Evolutionary conservation across 2,113 vertebrate species (phyloP).

Genomic region (Bos javanicus): DNA sequence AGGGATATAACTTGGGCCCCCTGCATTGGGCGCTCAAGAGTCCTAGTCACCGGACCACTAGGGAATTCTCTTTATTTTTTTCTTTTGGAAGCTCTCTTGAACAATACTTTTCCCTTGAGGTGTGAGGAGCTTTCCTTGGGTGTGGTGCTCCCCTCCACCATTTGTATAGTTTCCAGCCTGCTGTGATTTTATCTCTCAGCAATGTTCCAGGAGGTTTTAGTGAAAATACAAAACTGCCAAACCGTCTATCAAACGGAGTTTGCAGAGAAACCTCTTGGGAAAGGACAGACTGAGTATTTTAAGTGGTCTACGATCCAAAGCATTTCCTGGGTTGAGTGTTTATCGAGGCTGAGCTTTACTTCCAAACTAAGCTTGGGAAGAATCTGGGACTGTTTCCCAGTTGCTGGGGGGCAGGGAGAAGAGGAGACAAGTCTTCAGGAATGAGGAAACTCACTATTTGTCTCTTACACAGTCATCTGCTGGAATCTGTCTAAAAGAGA

Average conservation of each 20-base stretch:
- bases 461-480: conserved; percentile 25
- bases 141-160: not conserved
- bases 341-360: conserved; percentile 72
- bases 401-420: conserved; percentile 12
- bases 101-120: not conserved
- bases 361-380: conserved; percentile 68
- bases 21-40: not conserved
- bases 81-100: not conserved
- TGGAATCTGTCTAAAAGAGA: conserved; percentile 59
- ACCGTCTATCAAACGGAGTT: conserved; percentile 52
- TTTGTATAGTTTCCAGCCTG: not conserved
- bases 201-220: conserved; percentile 64
- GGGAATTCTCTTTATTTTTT: not conserved
- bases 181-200: conserved; percentile 52
- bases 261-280: conserved; percentile 71
- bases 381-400: conserved; percentile 77
- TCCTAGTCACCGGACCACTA: not conserved
- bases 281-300: conserved; percentile 64
- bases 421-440: conserved; percentile 46
- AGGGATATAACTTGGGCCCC: not conserved
- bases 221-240: conserved; percentile 56
- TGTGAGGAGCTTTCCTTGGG: not conserved
- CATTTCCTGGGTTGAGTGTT: conserved; percentile 81
- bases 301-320: conserved; percentile 78
- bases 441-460: conserved; percentile 24